Percentiles rank a stretch among this genome's conserved stretches.
These are phyloP conservation scores for Sicus ferrugineus DNA, from an alignment of 2,888 invertebrate species.

Conservation along the genomic window DNA sequence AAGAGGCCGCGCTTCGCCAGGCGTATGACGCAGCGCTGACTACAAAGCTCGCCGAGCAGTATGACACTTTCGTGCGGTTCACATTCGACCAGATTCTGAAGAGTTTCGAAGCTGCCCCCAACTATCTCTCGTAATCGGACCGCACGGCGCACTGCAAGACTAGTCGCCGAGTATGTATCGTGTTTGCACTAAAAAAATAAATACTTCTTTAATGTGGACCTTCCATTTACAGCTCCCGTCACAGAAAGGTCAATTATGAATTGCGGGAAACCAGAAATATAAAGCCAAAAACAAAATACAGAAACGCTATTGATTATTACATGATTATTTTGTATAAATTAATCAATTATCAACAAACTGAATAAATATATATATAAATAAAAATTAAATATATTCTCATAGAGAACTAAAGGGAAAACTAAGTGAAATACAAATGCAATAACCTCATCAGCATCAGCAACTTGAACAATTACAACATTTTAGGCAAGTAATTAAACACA, in stretches of 20 bases:
- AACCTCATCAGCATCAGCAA: conserved; percentile 34
- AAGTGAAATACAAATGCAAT: conserved; percentile 17
- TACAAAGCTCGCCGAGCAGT: conserved; percentile 95
- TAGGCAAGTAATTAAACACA: conserved; percentile 11
- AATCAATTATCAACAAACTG: conserved; percentile 4
- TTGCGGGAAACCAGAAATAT: neutral
- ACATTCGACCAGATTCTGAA: conserved; percentile 96
- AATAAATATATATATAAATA: conserved; percentile 6
- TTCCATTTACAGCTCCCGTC: conserved; percentile 20
- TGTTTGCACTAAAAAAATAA: conserved; percentile 10
- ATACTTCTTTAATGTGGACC: conserved; percentile 1
- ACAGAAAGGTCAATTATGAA: neutral
- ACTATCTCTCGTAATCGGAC: conserved; percentile 64
- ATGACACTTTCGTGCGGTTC: conserved; percentile 98
- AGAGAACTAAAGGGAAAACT: conserved; percentile 6
- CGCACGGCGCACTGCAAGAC: conserved; percentile 49
- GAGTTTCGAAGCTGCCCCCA: conserved; percentile 68
- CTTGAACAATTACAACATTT: conserved; percentile 14
- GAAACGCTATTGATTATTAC: conserved; percentile 2
- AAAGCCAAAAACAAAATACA: conserved; percentile 5
- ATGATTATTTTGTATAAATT: conserved; percentile 1
- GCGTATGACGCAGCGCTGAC: conserved; percentile 94
- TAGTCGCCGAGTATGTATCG: conserved; percentile 45
- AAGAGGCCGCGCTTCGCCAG: conserved; percentile 90
- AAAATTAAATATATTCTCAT: conserved; percentile 11